phyloP scores from a whole-genome alignment of 2,888 invertebrate genomes.

The Pammene fasciana region DNA sequence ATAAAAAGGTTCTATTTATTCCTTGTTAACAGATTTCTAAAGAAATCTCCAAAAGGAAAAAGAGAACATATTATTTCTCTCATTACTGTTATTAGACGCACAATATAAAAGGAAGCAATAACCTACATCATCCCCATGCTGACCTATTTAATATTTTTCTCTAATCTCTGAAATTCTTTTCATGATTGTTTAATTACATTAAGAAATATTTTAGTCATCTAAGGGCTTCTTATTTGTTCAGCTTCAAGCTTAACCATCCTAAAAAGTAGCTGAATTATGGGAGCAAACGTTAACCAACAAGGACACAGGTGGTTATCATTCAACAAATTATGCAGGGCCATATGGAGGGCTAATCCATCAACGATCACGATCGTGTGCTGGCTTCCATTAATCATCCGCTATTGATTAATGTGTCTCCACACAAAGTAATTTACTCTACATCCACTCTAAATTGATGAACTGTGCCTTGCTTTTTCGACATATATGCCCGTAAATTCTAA shows the following conservation, averaged over 20 bases:
- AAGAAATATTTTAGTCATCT: not conserved
- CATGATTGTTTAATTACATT: not conserved
- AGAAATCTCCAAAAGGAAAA: conserved; percentile 53
- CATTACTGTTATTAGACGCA: conserved; percentile 52
- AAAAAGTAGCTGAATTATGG: conserved; percentile 44
- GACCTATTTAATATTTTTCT: conserved; percentile 18
- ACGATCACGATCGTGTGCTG: conserved; percentile 71
- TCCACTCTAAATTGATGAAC: conserved; percentile 64
- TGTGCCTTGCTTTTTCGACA: conserved; percentile 61
- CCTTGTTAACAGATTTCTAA: conserved; percentile 71
- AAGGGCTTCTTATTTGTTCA: not conserved
- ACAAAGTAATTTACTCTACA: conserved; percentile 73
- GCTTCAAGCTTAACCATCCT: conserved; percentile 32
- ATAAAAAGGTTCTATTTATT: conserved; percentile 69
- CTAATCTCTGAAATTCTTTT: not conserved
- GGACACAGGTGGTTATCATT: conserved; percentile 68
- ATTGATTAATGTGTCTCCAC: conserved; percentile 81
- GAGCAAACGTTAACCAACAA: conserved; percentile 57
- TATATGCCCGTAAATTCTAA: conserved; percentile 33
- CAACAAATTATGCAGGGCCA: conserved; percentile 79
- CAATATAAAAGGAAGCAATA: conserved; percentile 49
- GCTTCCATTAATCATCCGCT: conserved; percentile 79
- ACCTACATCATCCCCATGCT: conserved; percentile 45
- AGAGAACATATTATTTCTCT: conserved; percentile 51
- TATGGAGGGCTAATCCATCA: conserved; percentile 81